These are phyloP conservation scores for Sporophila hypoxantha DNA, from an alignment of 2,113 vertebrate genomes.

Conservation along the genomic window DNA sequence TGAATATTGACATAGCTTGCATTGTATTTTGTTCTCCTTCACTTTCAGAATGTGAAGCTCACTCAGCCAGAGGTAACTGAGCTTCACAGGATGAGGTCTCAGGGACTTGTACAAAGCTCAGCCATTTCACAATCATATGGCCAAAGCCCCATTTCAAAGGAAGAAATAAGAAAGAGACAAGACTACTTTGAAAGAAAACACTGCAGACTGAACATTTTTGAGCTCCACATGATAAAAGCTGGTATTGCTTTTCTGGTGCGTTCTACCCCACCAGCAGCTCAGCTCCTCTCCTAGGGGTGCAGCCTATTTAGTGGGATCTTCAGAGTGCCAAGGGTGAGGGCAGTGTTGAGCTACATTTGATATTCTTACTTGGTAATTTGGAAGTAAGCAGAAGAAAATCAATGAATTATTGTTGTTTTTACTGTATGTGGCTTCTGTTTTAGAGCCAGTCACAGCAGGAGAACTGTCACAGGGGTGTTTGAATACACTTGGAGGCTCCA, in stretches of 20 bases:
- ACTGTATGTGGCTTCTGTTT: not conserved
- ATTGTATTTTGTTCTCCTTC: not conserved
- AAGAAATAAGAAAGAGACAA: not conserved
- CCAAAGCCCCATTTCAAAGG: not conserved
- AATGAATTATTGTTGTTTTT: not conserved
- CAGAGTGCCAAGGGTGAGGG: not conserved
- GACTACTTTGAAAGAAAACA: not conserved
- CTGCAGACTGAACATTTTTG: not conserved
- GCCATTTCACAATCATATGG: not conserved
- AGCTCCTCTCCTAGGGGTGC: not conserved
- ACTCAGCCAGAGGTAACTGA: not conserved
- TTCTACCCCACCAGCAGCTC: not conserved
- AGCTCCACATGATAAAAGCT: not conserved
- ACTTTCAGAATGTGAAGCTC: not conserved
- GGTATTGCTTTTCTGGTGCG: not conserved
- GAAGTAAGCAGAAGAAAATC: not conserved
- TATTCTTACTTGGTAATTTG: not conserved
- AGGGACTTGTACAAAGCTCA: not conserved
- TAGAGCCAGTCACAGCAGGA: not conserved
- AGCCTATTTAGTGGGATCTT: not conserved
- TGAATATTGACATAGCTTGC: not conserved
- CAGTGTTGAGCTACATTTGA: slow-evolving; percentile 6
- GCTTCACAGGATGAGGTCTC: not conserved
- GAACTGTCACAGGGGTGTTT: not conserved
- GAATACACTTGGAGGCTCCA: not conserved